phyloP scores from a whole-genome alignment of 2,888 invertebrate genomes.

The Amblyjoppa proteus region DNA sequence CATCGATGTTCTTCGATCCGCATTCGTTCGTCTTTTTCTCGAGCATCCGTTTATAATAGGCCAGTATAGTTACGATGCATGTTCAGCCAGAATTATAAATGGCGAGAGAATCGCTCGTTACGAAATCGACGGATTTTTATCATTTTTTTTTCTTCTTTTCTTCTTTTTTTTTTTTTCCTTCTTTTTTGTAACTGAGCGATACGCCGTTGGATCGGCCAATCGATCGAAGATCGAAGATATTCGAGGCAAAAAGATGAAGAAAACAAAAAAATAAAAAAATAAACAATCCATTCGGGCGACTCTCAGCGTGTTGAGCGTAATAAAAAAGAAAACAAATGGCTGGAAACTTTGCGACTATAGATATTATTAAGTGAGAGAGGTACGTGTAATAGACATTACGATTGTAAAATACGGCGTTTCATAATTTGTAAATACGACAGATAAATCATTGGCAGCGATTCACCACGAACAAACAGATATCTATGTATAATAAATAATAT shows the following conservation, averaged over 20 bases:
- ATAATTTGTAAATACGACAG: constrained; percentile 82
- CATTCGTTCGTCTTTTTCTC: background rate
- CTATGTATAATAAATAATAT: constrained; percentile 75
- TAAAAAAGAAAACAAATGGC: constrained; percentile 49
- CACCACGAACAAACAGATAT: constrained; percentile 73
- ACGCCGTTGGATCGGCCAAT: constrained; percentile 22
- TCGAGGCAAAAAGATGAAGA: background rate
- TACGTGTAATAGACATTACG: constrained; percentile 77
- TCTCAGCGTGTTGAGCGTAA: constrained; percentile 29
- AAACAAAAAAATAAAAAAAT: background rate
- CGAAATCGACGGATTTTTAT: constrained; percentile 27
- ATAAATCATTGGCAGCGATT: constrained; percentile 80
- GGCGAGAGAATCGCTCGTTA: constrained; percentile 16
- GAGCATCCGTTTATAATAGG: constrained; percentile 7
- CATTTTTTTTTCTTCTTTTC: constrained; percentile 50
- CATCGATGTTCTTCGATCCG: background rate
- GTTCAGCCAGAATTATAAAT: constrained; percentile 4
- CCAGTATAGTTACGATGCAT: background rate
- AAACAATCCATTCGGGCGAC: constrained; percentile 39
- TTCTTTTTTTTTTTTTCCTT: constrained; percentile 35
- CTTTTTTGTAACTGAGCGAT: constrained; percentile 45
- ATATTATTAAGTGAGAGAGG: constrained; percentile 67
- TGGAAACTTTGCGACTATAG: constrained; percentile 52
- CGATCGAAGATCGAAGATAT: background rate
- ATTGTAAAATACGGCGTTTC: constrained; percentile 82